Conservation (phyloP, 2,797 vertebrate species). For the Leptoclinus maculatus region DNA sequence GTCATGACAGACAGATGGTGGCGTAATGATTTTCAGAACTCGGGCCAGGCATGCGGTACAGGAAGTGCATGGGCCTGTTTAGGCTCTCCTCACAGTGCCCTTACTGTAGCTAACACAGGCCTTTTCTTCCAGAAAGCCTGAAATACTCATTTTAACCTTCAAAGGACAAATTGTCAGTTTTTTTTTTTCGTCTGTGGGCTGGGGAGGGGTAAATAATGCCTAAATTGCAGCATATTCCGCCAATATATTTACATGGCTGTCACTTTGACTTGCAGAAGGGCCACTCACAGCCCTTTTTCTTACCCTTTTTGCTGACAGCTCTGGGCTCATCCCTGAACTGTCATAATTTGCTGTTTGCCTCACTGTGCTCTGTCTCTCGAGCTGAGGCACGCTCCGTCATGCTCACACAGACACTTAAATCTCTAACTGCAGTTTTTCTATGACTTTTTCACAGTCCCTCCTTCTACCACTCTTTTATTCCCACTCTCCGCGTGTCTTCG, state of each 20-base stretch:
- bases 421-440: constrained; percentile 34
- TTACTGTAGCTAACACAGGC: constrained; percentile 58
- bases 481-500: not conserved
- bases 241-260: constrained; percentile 80
- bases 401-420: constrained; percentile 39
- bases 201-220: constrained; percentile 61
- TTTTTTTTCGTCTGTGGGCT: constrained; percentile 2
- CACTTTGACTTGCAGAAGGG: constrained; percentile 66
- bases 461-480: not conserved
- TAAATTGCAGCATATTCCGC: constrained; percentile 68
- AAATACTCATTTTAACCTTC: constrained; percentile 70
- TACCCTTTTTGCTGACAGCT: constrained; percentile 75
- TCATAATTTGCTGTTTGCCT: constrained; percentile 69
- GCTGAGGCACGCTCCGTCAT: constrained; percentile 34
- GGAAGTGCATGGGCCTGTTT: constrained; percentile 62
- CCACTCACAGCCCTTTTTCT: constrained; percentile 65
- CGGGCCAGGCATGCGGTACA: constrained; percentile 40
- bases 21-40: constrained; percentile 75
- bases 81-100: constrained; percentile 58
- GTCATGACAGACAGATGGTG: constrained; percentile 77
- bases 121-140: constrained; percentile 34
- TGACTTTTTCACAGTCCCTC: constrained; percentile 37
- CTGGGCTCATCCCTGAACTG: constrained; percentile 73
- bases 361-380: constrained; percentile 50
- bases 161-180: constrained; percentile 66